These are phyloP conservation scores for Marisa cornuarietis DNA, from an alignment of 1,140 invertebrate genomes.

Conservation along the genomic window DNA sequence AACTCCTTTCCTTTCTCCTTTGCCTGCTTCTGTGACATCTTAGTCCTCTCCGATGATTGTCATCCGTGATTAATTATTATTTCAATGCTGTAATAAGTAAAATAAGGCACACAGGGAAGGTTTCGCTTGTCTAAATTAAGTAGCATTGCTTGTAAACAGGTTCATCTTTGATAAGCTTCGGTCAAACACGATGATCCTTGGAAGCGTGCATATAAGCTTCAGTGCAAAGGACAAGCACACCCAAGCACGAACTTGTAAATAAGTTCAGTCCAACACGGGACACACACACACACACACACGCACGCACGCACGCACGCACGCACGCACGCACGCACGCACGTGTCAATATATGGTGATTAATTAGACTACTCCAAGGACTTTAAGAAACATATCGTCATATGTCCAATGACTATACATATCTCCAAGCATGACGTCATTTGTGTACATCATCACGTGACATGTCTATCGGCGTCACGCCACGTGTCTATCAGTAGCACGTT, in stretches of 20 bases:
- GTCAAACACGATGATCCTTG: neutral
- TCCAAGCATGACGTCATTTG: no score
- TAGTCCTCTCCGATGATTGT: neutral
- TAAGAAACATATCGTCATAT: no score
- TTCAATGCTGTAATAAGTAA: neutral
- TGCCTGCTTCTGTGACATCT: neutral
- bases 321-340: neutral
- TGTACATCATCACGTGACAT: no score
- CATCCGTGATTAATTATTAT: neutral
- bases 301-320: neutral
- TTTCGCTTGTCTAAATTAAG: no score
- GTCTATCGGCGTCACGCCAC: no score
- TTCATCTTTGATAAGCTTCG: no score
- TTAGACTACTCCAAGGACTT: no score
- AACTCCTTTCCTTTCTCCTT: neutral
- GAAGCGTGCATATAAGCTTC: neutral
- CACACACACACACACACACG: slow-evolving; percentile 1
- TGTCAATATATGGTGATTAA: neutral
- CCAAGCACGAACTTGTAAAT: neutral
- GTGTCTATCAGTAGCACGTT: no score
- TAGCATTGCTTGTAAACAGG: no score
- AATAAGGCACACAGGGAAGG: no score
- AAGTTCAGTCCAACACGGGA: neutral
- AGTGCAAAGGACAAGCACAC: slow-evolving; percentile 13
- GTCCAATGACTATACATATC: no score